phyloP scores from a whole-genome alignment of 1,140 invertebrate genomes.

The Brachionus asplanchnoidis region DNA sequence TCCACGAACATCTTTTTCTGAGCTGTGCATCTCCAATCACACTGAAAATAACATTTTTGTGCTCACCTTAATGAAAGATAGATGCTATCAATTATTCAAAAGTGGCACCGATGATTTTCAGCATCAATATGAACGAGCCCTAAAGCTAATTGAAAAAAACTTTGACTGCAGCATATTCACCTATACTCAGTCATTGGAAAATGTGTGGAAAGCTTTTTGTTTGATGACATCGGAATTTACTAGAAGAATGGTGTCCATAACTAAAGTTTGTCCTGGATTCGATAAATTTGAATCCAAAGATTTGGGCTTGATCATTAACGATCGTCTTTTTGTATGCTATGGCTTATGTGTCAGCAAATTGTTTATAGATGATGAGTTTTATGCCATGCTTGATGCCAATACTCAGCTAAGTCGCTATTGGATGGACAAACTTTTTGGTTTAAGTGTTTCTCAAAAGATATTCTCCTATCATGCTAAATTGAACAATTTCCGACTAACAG shows the following conservation, averaged over 20 bases:
- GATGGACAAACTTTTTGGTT: background rate
- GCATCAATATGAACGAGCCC: background rate
- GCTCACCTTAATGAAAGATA: conserved; percentile 23
- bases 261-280: conserved; percentile 6
- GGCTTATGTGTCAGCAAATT: background rate
- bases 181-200: background rate
- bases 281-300: conserved; percentile 20
- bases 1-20: background rate
- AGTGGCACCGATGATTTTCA: background rate
- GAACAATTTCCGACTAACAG: background rate
- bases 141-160: background rate
- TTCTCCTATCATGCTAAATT: conserved; percentile 14
- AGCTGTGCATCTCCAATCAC: background rate
- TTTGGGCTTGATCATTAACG: background rate
- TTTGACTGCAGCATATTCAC: background rate
- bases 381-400: background rate
- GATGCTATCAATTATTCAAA: background rate
- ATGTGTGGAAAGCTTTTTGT: conserved; percentile 9
- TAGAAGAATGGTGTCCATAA: background rate
- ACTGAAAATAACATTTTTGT: conserved; percentile 1
- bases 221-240: background rate
- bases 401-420: background rate
- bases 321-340: background rate
- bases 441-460: background rate
- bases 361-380: conserved; percentile 15